Conservation (phyloP, 2,888 invertebrate genomes). For the Lucinisca nassula region DNA sequence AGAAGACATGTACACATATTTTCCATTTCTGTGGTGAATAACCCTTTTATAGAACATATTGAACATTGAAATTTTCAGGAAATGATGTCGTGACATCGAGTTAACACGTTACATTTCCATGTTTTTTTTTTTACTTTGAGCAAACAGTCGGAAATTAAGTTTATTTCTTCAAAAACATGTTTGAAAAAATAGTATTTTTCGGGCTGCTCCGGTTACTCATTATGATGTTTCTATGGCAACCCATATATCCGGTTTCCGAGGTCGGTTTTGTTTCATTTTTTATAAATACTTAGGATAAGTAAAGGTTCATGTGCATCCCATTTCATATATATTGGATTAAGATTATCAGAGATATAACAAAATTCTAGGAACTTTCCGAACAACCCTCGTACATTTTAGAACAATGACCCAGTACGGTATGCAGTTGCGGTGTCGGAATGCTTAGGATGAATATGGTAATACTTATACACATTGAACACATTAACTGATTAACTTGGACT, state of each 20-base stretch:
- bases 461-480: too few species aligned
- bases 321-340: neutral
- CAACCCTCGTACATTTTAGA: neutral
- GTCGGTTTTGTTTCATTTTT: neutral
- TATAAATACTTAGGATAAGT: neutral
- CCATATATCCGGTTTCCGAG: neutral
- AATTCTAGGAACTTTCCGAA: neutral
- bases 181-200: neutral
- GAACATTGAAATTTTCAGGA: neutral
- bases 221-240: neutral
- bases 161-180: slow-evolving; percentile 5
- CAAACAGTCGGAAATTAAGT: neutral
- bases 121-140: neutral
- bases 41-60: neutral
- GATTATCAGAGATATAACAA: slow-evolving; percentile 1
- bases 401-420: too few species aligned
- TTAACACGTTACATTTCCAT: neutral
- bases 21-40: too few species aligned
- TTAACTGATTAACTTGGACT: too few species aligned
- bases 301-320: neutral
- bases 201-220: neutral
- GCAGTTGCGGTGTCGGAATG: too few species aligned
- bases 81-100: neutral
- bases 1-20: too few species aligned
- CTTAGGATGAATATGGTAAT: too few species aligned